Percentiles rank a stretch among this genome's conserved stretches.
Conservation (phyloP, 2,113 vertebrate species). For the Echinops telfairi region DNA sequence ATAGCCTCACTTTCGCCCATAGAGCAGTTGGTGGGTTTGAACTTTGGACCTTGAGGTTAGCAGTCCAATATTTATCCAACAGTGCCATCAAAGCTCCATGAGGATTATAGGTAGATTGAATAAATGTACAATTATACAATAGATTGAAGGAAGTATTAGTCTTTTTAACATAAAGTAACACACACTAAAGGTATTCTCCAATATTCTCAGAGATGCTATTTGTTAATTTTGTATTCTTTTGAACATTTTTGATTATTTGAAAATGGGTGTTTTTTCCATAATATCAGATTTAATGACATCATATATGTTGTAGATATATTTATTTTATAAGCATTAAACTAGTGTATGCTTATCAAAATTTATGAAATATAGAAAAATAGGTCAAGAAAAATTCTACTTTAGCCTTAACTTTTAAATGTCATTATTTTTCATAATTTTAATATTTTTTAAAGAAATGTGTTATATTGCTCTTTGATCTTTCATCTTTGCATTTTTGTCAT, state of each 20-base stretch:
- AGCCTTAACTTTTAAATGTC: neutral
- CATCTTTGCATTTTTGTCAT: neutral
- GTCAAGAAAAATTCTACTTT: neutral
- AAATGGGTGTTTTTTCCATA: neutral
- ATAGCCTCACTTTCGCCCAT: too few relatives aligned
- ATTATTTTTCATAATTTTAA: too few relatives aligned
- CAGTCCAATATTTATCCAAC: too few relatives aligned
- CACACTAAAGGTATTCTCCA: neutral
- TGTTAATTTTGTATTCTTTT: neutral
- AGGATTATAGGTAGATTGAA: neutral
- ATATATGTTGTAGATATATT: neutral
- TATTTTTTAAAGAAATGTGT: neutral
- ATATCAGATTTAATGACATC: neutral
- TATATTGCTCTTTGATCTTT: neutral
- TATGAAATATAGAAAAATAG: slow-evolving; percentile 7
- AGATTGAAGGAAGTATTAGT: neutral
- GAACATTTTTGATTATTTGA: neutral
- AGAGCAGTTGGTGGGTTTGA: too few relatives aligned
- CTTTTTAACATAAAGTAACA: neutral
- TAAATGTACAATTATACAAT: neutral
- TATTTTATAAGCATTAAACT: neutral
- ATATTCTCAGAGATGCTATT: neutral
- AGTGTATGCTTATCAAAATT: neutral
- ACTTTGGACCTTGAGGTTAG: too few relatives aligned
- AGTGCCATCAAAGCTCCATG: too few relatives aligned